A percentile compares a stretch with the other conserved stretches of the same genome.
These are phyloP conservation scores for Caenorhabditis becei DNA, from an alignment of 2,888 invertebrate genomes.

Conservation along the genomic window DNA sequence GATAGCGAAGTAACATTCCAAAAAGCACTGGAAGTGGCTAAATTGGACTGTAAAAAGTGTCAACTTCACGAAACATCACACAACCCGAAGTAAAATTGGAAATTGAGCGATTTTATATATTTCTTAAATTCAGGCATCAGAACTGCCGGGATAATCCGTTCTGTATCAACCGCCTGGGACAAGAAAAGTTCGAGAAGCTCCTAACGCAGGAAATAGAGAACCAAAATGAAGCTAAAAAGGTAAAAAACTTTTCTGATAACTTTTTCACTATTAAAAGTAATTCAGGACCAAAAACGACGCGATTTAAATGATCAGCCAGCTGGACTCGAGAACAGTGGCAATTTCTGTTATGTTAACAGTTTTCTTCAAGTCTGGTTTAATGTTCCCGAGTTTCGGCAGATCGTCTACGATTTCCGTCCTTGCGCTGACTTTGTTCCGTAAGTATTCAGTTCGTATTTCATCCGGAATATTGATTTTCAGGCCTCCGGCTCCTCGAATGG, in stretches of 20 bases:
- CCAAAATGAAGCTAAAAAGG: constrained; percentile 60
- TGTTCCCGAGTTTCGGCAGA: constrained; percentile 78
- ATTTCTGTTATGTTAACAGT: constrained; percentile 80
- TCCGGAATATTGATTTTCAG: constrained; percentile 24
- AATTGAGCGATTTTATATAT: neutral
- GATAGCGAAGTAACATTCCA: constrained; percentile 29
- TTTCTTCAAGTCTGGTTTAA: constrained; percentile 81
- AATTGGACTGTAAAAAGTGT: constrained; percentile 69
- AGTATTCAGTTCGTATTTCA: neutral
- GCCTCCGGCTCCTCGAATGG: constrained; percentile 69
- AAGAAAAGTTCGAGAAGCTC: constrained; percentile 79
- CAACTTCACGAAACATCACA: constrained; percentile 65
- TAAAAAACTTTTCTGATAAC: neutral
- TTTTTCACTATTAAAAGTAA: neutral
- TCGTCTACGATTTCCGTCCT: constrained; percentile 77
- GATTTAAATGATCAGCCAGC: constrained; percentile 74
- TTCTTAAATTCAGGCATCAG: constrained; percentile 25
- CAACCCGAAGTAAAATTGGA: constrained; percentile 68
- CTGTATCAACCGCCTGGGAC: constrained; percentile 76
- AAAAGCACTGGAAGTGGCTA: constrained; percentile 61
- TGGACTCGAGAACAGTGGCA: constrained; percentile 77
- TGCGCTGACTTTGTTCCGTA: constrained; percentile 63
- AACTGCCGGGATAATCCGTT: constrained; percentile 78
- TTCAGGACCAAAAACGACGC: constrained; percentile 66
- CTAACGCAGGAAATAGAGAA: constrained; percentile 63